Base-by-base conservation (phyloP, 1,140 invertebrate genomes). In the Vanessa tameamea region DNA sequence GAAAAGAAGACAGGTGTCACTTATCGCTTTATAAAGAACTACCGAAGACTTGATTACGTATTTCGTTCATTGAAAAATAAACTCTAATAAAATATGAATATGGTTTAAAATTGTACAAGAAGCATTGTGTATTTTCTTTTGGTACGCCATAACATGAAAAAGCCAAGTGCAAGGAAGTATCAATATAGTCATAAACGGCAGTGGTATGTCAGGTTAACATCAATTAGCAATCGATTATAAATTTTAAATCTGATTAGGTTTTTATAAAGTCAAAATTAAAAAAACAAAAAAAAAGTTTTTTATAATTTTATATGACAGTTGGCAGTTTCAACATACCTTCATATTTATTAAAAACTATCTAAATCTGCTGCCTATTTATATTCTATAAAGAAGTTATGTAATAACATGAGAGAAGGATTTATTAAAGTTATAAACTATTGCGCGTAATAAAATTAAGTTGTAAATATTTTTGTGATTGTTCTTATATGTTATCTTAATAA, bases 1-100 rank as follows among this genome's bases (percentile, higher is more conserved):
- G 88, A 90, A 90, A 90, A 89, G 82, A 69, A 72, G 83, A 87
- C 88, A 90, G 88, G 88, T 90, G 88, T 89, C 85, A 86, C 80
- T 84, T 88, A 90, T 88, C 86, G 82, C 77, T 75, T 75, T 67
- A 71, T 76, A 75, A 79, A 76, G 74, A 77, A 78, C 73, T 59
- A 77, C 57, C 68, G 78, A 83, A 72, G 73, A 79, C 79, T 83
- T 81, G 81, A 85, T 81, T 80, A 82, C 55, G 7, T 15, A 37
- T 16, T 2, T 6, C 14, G 14, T 3, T 14, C 57, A 55, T 43
- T 61, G 0, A n/a, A 64, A 71, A 72, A 47, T 68, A 15, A 47
- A 48, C 69, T 64, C n/a, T 68, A 76, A 20, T 0, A 2, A 1
- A 14, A n/a, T n/a, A 15, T 0, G 0, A 0, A 64, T 76, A 72